Evolutionary conservation across 2,797 vertebrate genomes (phyloP).

Genomic region (Tragelaphus oryx): DNA sequence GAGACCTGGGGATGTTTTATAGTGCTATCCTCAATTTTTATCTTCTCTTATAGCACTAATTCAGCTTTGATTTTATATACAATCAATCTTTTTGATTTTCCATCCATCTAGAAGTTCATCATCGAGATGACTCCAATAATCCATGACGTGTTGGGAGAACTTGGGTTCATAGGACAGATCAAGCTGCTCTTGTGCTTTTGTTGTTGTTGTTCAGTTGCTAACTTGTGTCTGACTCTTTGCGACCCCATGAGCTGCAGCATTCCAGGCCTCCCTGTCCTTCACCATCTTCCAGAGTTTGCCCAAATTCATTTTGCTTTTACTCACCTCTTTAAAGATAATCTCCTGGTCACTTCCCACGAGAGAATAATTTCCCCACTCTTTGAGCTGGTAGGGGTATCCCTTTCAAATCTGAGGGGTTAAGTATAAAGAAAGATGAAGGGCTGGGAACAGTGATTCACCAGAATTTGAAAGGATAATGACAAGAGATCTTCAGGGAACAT

Average conservation of each 20-base stretch:
- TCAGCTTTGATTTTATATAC: constrained; percentile 22
- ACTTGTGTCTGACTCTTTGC: neutral
- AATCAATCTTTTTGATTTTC: neutral
- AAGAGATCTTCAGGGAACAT: neutral
- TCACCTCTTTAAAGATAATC: neutral
- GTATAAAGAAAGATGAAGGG: neutral
- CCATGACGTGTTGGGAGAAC: neutral
- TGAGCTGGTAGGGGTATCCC: neutral
- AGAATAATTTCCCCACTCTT: neutral
- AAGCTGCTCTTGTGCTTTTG: neutral
- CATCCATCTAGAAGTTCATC: neutral
- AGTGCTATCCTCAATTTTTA: neutral
- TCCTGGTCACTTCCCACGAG: neutral
- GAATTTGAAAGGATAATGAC: neutral
- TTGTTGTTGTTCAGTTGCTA: neutral
- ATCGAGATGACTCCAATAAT: neutral
- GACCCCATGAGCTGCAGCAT: neutral
- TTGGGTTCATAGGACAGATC: neutral
- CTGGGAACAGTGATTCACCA: neutral
- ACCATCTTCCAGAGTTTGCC: neutral
- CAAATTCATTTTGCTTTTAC: neutral
- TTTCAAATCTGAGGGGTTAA: neutral
- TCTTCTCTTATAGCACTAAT: neutral
- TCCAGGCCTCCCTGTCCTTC: neutral
- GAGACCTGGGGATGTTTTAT: neutral